Evolutionary conservation across 2,113 vertebrate species (phyloP).

Genomic region (Ramphastos sulfuratus): DNA sequence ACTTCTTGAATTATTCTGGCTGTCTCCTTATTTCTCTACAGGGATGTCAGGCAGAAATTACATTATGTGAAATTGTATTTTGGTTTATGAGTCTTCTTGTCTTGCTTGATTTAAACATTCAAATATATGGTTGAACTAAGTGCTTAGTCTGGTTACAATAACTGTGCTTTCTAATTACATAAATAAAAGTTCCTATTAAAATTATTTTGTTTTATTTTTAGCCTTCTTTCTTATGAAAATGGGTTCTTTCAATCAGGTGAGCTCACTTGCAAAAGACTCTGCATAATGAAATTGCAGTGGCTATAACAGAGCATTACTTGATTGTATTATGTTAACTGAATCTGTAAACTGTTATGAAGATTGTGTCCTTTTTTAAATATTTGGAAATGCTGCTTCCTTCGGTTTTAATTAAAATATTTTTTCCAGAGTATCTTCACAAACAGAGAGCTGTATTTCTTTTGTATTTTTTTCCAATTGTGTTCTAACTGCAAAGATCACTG

Average conservation of each 20-base stretch:
- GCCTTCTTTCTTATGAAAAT: background rate
- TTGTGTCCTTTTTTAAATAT: background rate
- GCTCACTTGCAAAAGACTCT: background rate
- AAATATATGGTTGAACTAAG: background rate
- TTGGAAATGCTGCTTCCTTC: background rate
- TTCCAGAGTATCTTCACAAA: background rate
- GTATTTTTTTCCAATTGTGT: background rate
- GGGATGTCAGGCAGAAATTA: background rate
- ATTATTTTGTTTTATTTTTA: background rate
- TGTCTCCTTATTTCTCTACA: background rate
- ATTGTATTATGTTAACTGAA: background rate
- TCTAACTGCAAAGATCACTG: slow-evolving; percentile 22
- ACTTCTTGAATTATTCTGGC: background rate
- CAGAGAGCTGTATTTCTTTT: background rate
- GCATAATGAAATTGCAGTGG: background rate
- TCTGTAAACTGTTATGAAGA: background rate
- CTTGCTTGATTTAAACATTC: background rate
- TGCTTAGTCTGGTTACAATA: background rate
- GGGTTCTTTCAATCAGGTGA: background rate
- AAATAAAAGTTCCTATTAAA: background rate
- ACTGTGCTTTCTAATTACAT: background rate
- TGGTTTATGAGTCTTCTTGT: background rate
- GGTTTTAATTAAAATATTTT: background rate
- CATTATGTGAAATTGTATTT: background rate
- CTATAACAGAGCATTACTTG: background rate